Evolutionary conservation across 2,888 invertebrate genomes (phyloP).

Genomic region (Azorinus chamasolen): DNA sequence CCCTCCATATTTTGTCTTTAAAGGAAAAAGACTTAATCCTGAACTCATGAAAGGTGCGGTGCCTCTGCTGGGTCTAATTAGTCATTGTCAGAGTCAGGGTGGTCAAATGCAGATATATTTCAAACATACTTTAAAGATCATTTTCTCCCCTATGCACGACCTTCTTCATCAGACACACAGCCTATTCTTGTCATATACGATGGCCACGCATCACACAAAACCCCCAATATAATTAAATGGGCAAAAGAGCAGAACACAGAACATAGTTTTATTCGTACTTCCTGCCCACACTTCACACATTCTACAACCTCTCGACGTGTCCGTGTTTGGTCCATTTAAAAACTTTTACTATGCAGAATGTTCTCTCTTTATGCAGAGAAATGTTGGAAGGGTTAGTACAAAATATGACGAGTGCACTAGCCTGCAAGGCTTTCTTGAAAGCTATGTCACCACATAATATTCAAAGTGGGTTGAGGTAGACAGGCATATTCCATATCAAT

Average conservation of each 20-base stretch:
- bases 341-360: slow-evolving; percentile 30
- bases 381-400: slow-evolving; percentile 23
- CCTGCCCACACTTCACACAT: slow-evolving; percentile 38
- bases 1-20: slow-evolving; percentile 38
- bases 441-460: slow-evolving; percentile 27
- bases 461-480: slow-evolving; percentile 17
- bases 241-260: slow-evolving; percentile 13
- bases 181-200: slow-evolving; percentile 25
- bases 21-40: slow-evolving; percentile 22
- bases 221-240: slow-evolving; percentile 17
- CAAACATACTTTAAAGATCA: slow-evolving; percentile 21
- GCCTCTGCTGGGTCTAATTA: slow-evolving; percentile 6
- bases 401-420: slow-evolving; percentile 21
- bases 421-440: slow-evolving; percentile 24
- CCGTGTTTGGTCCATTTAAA: slow-evolving; percentile 36
- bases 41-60: slow-evolving; percentile 34
- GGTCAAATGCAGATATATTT: slow-evolving; percentile 28
- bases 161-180: not conserved
- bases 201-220: slow-evolving; percentile 31
- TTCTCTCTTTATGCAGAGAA: slow-evolving; percentile 13
- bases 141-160: slow-evolving; percentile 17
- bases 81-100: slow-evolving; percentile 29
- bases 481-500: slow-evolving; percentile 22
- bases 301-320: slow-evolving; percentile 34
- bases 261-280: slow-evolving; percentile 26